Conservation (phyloP, 2,888 invertebrate species). For the Eupithecia dodoneata region DNA sequence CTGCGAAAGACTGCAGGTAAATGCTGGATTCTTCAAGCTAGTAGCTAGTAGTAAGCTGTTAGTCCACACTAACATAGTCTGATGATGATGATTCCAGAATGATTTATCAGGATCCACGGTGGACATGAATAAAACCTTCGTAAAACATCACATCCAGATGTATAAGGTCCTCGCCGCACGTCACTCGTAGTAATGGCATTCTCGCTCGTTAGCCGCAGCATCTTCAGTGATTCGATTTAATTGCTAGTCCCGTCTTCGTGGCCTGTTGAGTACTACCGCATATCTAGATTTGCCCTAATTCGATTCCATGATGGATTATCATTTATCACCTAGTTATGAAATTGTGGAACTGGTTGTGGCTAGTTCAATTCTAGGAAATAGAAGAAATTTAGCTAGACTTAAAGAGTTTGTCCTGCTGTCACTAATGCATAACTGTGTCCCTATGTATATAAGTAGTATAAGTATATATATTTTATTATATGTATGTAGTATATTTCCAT, state of each 20-base stretch:
- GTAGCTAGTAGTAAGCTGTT: too few relatives aligned
- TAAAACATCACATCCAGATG: constrained; percentile 7
- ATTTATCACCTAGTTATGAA: background rate
- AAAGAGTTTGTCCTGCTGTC: too few relatives aligned
- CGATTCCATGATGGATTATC: background rate
- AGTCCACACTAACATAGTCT: too few relatives aligned
- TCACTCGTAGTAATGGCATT: constrained; percentile 30
- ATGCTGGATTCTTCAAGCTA: too few relatives aligned
- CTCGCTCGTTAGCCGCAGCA: constrained; percentile 31
- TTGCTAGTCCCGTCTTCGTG: constrained; percentile 27
- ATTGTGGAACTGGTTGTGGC: background rate
- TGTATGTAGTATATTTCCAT: too few relatives aligned
- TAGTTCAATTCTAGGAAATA: background rate
- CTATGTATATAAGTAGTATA: too few relatives aligned
- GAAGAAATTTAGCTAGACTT: background rate
- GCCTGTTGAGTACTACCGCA: constrained; percentile 12
- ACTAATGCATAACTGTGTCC: too few relatives aligned
- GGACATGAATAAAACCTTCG: too few relatives aligned
- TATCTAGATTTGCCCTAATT: constrained; percentile 12
- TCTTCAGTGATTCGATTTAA: constrained; percentile 36
- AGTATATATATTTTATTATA: too few relatives aligned
- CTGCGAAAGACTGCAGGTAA: too few relatives aligned
- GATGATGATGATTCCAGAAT: too few relatives aligned
- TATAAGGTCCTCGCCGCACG: constrained; percentile 8
- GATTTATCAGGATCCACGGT: too few relatives aligned